A percentile compares a stretch with the other conserved stretches of the same genome.
phyloP scores from a whole-genome alignment of 2,888 invertebrate species.

The Drosophila borealis region DNA sequence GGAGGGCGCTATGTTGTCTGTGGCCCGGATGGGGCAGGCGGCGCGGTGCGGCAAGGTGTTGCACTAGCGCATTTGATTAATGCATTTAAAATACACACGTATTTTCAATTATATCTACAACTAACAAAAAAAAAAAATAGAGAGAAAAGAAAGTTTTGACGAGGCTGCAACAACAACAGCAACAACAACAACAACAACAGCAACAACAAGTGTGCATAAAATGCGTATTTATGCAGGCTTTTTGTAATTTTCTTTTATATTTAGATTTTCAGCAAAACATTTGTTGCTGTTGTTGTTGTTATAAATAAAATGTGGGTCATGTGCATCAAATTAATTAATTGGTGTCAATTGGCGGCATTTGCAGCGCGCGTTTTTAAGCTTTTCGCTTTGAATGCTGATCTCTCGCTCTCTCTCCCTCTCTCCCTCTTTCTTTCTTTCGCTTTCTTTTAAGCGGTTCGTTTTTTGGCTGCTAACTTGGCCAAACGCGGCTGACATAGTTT shows the following conservation, averaged over 20 bases:
- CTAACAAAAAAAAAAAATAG: not conserved
- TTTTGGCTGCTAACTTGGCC: conserved; percentile 47
- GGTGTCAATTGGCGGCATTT: conserved; percentile 73
- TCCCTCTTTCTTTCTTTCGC: conserved; percentile 30
- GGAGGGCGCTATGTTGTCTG: not conserved
- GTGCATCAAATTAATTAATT: conserved; percentile 81
- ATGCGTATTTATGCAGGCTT: conserved; percentile 44
- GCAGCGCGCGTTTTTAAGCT: conserved; percentile 45
- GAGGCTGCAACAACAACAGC: conserved; percentile 10
- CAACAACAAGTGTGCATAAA: conserved; percentile 19
- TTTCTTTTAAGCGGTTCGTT: conserved; percentile 42
- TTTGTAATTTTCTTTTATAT: conserved; percentile 22
- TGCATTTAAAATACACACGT: conserved; percentile 40
- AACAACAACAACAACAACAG: conserved; percentile 9
- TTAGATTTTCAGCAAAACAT: conserved; percentile 37
- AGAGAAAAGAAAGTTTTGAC: conserved; percentile 44
- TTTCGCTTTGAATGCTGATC: conserved; percentile 3
- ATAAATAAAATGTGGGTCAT: conserved; percentile 78
- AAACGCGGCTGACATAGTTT: conserved; percentile 45
- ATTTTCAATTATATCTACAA: conserved; percentile 46
- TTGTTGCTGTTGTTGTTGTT: conserved; percentile 42
- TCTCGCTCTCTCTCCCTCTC: conserved; percentile 1
- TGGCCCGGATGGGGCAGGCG: not conserved
- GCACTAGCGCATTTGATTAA: conserved; percentile 49
- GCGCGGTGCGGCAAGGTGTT: not conserved